Base-by-base conservation (phyloP, 2,113 vertebrate species). In the Leucoraja erinaceus region DNA sequence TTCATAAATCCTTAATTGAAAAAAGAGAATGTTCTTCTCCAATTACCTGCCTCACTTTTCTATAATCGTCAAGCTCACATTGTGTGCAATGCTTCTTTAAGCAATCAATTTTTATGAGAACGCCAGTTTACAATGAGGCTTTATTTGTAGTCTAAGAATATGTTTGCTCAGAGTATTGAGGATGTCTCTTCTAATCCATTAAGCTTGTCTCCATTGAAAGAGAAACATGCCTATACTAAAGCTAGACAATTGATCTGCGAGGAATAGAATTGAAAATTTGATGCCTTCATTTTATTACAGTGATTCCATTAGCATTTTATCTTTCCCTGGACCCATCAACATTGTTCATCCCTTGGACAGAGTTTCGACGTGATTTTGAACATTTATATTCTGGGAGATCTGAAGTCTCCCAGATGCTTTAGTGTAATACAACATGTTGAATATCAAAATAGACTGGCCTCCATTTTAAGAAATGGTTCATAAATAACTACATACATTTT, bases 221-320 rank as follows among this genome's bases (percentile, higher is more conserved):
- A 63, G 5, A 14, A 86, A 86, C 59, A 10, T 86, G 11, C 83
- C 14, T 88, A n/a, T 63, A 59, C 83, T 31, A 31, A 88, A 88
- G 59, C 28, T 5, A 18, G 83, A 88, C 83, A 88, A 88, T 88
- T 88, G 83, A 20, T 88, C 59, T 63, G 28, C 31, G 56, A 88
- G n/a, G 28, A 84, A 61, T 25, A n/a, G 54, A 84, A 84, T n/a
- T 84, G 81, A 63, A 16, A n/a, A 33, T 33, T n/a, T 88, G 83
- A 66, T 88, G 83, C 6, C 12, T 88, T 88, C 0, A 63, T 88
- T 88, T 88, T 88, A 63, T 88, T 63, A 31, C 3, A 88, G 28
- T 61, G 61, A 88, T 88, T 66, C 59, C 59, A 88, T 88, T 88
- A 88, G 28, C 59, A 63, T 88, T 88, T 63, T 31, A 88, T 88